Conservation (phyloP, 2,888 invertebrate genomes). For the Drosophila lutescens region DNA sequence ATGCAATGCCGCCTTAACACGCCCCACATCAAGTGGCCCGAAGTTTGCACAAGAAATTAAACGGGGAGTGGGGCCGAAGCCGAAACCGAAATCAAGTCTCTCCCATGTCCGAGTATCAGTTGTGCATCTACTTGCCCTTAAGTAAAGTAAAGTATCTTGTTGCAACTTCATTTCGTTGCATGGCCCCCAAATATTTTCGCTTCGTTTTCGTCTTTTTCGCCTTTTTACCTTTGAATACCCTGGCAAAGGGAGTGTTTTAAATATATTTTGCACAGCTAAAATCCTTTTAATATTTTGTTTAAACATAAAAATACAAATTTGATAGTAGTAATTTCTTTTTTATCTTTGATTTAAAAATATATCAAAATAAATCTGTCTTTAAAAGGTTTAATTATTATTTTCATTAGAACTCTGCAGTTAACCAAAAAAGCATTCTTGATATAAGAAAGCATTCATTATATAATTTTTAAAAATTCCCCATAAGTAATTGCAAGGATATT, state of each 20-base stretch:
- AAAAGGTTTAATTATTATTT: too few species aligned
- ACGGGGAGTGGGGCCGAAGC: constrained; percentile 59
- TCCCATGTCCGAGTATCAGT: constrained; percentile 72
- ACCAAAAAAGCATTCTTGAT: too few species aligned
- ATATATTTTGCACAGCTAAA: too few species aligned
- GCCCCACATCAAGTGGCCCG: constrained; percentile 56
- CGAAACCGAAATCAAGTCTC: constrained; percentile 56
- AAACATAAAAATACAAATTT: too few species aligned
- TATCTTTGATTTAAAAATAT: not conserved
- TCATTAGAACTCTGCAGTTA: too few species aligned
- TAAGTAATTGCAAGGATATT: not conserved
- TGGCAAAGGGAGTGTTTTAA: not conserved
- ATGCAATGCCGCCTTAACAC: constrained; percentile 52
- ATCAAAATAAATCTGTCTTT: not conserved
- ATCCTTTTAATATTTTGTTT: too few species aligned
- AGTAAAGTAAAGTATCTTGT: constrained; percentile 81
- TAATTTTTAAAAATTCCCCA: not conserved
- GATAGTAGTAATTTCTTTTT: too few species aligned
- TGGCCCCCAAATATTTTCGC: constrained; percentile 75
- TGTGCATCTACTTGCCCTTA: constrained; percentile 81
- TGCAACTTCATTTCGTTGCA: constrained; percentile 78
- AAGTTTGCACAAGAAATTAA: constrained; percentile 80
- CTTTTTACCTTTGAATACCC: not conserved
- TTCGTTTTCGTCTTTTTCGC: constrained; percentile 28
- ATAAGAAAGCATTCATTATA: too few species aligned